Base-by-base conservation (phyloP, 2,113 vertebrate genomes). In the Puntigrus tetrazona region DNA sequence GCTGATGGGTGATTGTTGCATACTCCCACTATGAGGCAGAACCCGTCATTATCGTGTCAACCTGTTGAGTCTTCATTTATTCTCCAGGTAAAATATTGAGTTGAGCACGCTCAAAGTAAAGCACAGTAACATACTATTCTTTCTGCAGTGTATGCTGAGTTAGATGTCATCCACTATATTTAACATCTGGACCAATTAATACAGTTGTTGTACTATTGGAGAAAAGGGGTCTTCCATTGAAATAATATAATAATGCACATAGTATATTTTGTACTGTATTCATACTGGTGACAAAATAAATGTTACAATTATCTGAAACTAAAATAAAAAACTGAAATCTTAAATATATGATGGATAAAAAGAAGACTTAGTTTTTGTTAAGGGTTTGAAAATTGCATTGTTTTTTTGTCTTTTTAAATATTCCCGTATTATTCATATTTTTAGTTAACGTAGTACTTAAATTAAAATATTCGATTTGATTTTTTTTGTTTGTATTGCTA, bases 1-100 rank as follows among this genome's bases (percentile, higher is more conserved):
- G 92, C 91, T 92, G 31, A 55, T 88, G 89, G 90, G 91, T 88
- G 92, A 89, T 85, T 91, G 63, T 86, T 16, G 87, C 92, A 85
- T 89, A 86, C 90, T 90, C 86, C 70, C 87, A 81, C 84, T 86
- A 83, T 43, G 22, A 88, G 87, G 78, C 89, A 88, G 88, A 90
- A 87, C 69, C 36, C 16, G 69, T 13, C 41, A 43, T 76, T 22
- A 76, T 34, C 13, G 16, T 55, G 74, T 52, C 45, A 77, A 25
- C 20, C 50, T 77, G 18, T 55, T 36, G 50, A 57, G 31, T 55
- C 75, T 25, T 36, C 18, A 43, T 72, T 70, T 72, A 72, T n/a
- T 43, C 69, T 52, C 18, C 73, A 75, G 45, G 31, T 57, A 7
- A 31, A 20, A 52, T 22, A 76, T 14, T 22, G 36, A 72, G 67